Conservation (phyloP, 2,113 vertebrate species). For the Myrmecophaga tridactyla region DNA sequence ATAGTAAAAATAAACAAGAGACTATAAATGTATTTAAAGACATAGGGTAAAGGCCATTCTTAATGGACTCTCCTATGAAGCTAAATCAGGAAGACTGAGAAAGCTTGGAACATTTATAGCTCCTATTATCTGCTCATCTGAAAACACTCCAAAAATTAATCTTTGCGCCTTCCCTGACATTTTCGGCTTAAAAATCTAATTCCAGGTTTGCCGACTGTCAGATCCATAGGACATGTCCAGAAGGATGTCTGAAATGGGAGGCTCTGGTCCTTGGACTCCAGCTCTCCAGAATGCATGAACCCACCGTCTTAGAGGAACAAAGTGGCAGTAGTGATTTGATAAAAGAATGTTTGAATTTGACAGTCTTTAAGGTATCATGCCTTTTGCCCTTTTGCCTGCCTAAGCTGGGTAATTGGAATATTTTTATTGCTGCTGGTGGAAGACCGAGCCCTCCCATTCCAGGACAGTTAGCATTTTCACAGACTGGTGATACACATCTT, state of each 20-base stretch:
- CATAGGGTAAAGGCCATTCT: not conserved
- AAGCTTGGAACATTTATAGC: too few relatives aligned
- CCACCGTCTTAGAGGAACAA: too few relatives aligned
- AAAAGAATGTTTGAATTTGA: not conserved
- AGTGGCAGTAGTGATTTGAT: not conserved
- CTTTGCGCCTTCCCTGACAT: accelerated
- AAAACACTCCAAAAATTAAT: not conserved
- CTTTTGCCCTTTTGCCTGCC: not conserved
- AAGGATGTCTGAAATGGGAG: accelerated
- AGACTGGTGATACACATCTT: too few relatives aligned
- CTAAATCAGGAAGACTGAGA: not conserved
- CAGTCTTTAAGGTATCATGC: not conserved
- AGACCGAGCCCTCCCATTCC: too few relatives aligned
- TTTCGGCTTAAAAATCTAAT: accelerated
- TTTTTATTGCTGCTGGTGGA: accelerated
- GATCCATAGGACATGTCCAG: not conserved
- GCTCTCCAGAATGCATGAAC: accelerated
- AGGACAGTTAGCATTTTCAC: too few relatives aligned
- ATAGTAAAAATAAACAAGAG: not conserved
- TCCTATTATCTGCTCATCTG: not conserved
- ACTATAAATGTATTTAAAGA: too few relatives aligned
- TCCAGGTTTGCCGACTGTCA: not conserved
- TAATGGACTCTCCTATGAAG: not conserved
- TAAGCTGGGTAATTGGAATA: not conserved
- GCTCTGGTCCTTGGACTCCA: too few relatives aligned